phyloP scores from a whole-genome alignment of 2,888 invertebrate genomes.

The Incurvaria masculella region DNA sequence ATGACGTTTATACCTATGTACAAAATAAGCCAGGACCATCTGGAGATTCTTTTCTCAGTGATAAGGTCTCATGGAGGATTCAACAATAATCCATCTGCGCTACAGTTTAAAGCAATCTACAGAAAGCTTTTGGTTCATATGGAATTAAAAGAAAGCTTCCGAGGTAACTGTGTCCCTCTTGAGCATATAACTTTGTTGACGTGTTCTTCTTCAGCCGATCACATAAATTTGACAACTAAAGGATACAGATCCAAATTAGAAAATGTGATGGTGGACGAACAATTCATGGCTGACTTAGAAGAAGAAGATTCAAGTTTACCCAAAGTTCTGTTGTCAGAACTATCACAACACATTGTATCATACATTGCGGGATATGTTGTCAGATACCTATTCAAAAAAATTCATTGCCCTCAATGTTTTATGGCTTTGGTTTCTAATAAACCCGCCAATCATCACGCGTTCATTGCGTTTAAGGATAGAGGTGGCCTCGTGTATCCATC shows the following conservation, averaged over 20 bases:
- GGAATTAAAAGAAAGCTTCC: conserved; percentile 7
- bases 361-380: conserved; percentile 11
- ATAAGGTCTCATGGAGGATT: conserved; percentile 13
- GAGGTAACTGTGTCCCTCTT: conserved; percentile 10
- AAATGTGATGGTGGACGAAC: not conserved
- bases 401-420: not conserved
- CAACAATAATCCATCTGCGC: conserved; percentile 14
- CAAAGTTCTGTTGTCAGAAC: conserved; percentile 2
- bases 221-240: conserved; percentile 7
- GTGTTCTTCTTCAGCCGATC: conserved; percentile 9
- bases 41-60: conserved; percentile 13
- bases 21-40: conserved; percentile 13
- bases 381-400: conserved; percentile 11
- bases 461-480: conserved; percentile 13
- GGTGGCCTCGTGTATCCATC: conserved; percentile 15
- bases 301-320: conserved; percentile 9
- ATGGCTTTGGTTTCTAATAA: not conserved
- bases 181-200: conserved; percentile 9
- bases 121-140: conserved; percentile 15
- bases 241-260: not conserved
- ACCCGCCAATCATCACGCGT: not conserved
- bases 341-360: not conserved
- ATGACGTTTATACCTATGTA: conserved; percentile 2
- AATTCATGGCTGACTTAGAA: conserved; percentile 1
- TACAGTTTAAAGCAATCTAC: conserved; percentile 14